These are phyloP conservation scores for Mycogona germanica DNA, from an alignment of 2,888 invertebrate genomes.

Conservation along the genomic window DNA sequence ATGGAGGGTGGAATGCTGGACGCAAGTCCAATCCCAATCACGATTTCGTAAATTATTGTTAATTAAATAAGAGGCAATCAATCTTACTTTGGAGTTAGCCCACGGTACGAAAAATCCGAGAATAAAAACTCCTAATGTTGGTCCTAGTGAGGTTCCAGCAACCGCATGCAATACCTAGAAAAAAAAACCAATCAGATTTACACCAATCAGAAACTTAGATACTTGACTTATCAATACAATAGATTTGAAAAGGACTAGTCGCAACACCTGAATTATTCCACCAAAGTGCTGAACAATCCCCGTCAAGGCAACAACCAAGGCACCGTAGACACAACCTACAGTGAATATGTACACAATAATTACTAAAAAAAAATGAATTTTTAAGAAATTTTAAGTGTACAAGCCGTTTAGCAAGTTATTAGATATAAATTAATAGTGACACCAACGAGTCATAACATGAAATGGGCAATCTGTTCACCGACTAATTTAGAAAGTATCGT, in stretches of 20 bases:
- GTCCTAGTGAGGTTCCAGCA: constrained; percentile 10
- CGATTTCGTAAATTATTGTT: too few relatives aligned
- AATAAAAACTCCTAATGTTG: constrained; percentile 9
- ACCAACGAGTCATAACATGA: background rate
- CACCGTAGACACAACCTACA: constrained; percentile 7
- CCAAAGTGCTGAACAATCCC: constrained; percentile 6
- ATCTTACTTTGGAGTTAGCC: constrained; percentile 3
- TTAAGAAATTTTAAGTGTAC: background rate
- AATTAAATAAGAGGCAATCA: too few relatives aligned
- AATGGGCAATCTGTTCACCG: background rate
- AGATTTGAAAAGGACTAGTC: background rate
- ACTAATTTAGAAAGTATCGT: background rate
- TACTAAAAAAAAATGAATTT: background rate
- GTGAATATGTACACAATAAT: background rate
- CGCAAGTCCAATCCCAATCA: too few relatives aligned
- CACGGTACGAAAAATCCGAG: constrained; percentile 14
- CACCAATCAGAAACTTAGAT: background rate
- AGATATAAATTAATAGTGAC: background rate
- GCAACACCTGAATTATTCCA: constrained; percentile 5
- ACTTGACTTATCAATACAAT: background rate
- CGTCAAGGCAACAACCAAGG: constrained; percentile 3
- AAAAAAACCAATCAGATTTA: background rate
- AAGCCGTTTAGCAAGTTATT: background rate
- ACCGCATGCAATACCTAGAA: constrained; percentile 7
- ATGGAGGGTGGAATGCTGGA: too few relatives aligned